phyloP scores from a whole-genome alignment of 1,140 invertebrate genomes.

The Aphaenogaster ashmeadi region DNA sequence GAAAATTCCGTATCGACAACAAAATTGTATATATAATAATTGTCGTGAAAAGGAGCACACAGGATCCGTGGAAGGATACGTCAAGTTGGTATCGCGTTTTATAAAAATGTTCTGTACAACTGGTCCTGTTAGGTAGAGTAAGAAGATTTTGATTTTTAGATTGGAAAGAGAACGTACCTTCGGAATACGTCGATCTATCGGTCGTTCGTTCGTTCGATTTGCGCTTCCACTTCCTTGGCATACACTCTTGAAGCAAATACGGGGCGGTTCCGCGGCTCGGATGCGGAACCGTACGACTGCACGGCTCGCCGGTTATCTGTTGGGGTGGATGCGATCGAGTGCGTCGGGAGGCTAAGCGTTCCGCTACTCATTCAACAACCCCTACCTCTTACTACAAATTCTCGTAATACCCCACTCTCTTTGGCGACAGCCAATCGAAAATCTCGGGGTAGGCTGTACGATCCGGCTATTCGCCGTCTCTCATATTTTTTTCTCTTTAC shows the following conservation, averaged over 20 bases:
- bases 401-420: slow-evolving; percentile 66
- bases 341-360: slow-evolving; percentile 74
- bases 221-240: slow-evolving; percentile 30
- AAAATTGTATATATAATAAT: not conserved
- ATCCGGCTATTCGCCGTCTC: not conserved
- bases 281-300: slow-evolving; percentile 12
- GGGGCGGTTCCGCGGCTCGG: slow-evolving; percentile 1
- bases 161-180: slow-evolving; percentile 34
- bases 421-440: slow-evolving; percentile 65
- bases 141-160: not conserved
- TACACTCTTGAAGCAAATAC: slow-evolving; percentile 18
- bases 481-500: slow-evolving; percentile 15
- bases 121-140: not conserved
- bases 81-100: not conserved
- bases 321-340: slow-evolving; percentile 78
- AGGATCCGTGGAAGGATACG: not conserved
- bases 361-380: slow-evolving; percentile 82
- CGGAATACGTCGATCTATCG: slow-evolving; percentile 63
- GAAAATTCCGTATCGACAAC: not conserved
- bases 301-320: slow-evolving; percentile 67
- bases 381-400: slow-evolving; percentile 75
- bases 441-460: slow-evolving; percentile 27
- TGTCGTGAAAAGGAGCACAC: not conserved
- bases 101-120: not conserved
- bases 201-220: slow-evolving; percentile 64